phyloP scores from a whole-genome alignment of 2,888 invertebrate genomes.

The Orthosia gracilis region DNA sequence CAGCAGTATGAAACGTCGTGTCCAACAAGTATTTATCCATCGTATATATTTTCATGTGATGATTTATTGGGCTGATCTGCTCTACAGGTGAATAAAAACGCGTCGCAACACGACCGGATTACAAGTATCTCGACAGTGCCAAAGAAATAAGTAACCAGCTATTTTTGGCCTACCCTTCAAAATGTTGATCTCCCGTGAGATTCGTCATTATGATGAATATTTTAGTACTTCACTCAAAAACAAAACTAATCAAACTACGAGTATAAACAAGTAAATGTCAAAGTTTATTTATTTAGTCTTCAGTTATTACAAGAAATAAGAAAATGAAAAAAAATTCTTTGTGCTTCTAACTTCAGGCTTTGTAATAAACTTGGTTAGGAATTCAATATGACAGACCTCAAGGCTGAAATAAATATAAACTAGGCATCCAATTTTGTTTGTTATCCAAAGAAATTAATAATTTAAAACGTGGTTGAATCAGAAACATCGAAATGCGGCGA shows the following conservation, averaged over 20 bases:
- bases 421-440: not conserved
- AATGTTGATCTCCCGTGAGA: conserved; percentile 21
- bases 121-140: conserved; percentile 39
- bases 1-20: conserved; percentile 28
- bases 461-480: not conserved
- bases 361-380: conserved; percentile 20
- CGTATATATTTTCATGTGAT: conserved; percentile 29
- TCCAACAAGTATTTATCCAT: conserved; percentile 39
- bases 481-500: not conserved
- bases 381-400: conserved; percentile 10
- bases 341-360: conserved; percentile 4
- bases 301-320: conserved; percentile 19
- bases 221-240: conserved; percentile 22
- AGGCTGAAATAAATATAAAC: not conserved
- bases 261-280: conserved; percentile 42
- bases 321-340: conserved; percentile 19
- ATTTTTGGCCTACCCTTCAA: conserved; percentile 33
- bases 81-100: conserved; percentile 67
- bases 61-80: conserved; percentile 40
- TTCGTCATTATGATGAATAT: conserved; percentile 27
- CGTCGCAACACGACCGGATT: conserved; percentile 21
- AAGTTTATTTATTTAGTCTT: conserved; percentile 35
- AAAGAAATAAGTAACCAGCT: conserved; percentile 44
- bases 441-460: conserved; percentile 19
- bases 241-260: conserved; percentile 46